These are phyloP conservation scores for Andrena trimmerana DNA, from an alignment of 2,888 invertebrate genomes.

Conservation along the genomic window DNA sequence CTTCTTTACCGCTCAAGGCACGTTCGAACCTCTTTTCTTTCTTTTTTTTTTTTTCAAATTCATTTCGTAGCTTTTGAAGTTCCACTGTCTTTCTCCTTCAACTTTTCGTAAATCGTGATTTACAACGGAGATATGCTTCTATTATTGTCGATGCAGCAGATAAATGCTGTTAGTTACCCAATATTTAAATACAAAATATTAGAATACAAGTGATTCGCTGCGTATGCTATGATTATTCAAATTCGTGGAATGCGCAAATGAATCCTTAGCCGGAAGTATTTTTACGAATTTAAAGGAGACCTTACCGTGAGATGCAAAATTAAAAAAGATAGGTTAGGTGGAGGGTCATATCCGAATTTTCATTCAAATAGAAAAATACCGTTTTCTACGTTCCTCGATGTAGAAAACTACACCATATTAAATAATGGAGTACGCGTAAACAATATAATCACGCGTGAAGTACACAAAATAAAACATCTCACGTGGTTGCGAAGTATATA, in stretches of 20 bases:
- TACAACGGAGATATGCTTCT: too few relatives aligned
- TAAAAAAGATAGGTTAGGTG: constrained; percentile 29
- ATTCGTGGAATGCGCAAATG: neutral
- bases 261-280: neutral
- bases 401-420: neutral
- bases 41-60: neutral
- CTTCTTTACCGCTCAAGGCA: constrained; percentile 60
- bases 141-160: too few relatives aligned
- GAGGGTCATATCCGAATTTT: neutral
- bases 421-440: neutral
- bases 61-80: neutral
- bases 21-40: neutral
- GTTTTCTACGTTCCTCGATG: neutral
- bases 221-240: neutral
- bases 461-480: neutral
- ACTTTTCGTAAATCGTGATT: neutral
- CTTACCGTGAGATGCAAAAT: neutral
- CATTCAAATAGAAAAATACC: neutral
- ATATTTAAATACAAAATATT: neutral
- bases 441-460: neutral
- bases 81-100: neutral
- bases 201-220: neutral
- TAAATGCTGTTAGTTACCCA: neutral
- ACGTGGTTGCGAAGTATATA: too few relatives aligned
- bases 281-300: neutral